Percentiles rank a stretch among this genome's conserved stretches.
Conservation (phyloP, 1,140 invertebrate genomes). For the Penaeus japonicus region DNA sequence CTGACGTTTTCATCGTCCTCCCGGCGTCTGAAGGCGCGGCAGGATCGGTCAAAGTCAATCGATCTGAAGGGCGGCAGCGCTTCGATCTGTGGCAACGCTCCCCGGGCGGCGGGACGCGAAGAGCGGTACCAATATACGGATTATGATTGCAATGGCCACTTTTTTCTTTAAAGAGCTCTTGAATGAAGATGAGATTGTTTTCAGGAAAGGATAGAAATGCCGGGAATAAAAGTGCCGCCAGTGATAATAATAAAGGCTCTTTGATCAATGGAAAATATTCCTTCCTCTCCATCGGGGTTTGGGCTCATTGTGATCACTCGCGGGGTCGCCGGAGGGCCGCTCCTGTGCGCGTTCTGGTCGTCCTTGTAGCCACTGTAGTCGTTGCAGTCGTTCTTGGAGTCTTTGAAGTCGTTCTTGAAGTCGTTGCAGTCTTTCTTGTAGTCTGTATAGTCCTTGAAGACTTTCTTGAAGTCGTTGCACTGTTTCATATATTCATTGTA, state of each 20-base stretch:
- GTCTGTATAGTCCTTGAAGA: no score
- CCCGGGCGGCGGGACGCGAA: no score
- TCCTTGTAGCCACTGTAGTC: neutral
- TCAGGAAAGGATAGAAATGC: constrained; percentile 21
- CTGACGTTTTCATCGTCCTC: neutral
- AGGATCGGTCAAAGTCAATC: neutral
- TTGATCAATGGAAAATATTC: constrained; percentile 31
- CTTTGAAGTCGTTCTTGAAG: no score
- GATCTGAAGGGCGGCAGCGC: no score
- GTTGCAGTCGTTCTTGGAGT: no score
- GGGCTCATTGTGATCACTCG: no score
- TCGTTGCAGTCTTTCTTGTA: no score
- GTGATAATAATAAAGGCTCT: constrained; percentile 26
- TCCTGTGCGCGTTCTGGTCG: neutral
- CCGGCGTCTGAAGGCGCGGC: neutral
- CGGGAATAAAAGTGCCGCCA: constrained; percentile 1
- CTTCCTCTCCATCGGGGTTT: neutral
- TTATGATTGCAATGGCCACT: constrained; percentile 45
- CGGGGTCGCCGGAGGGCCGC: no score
- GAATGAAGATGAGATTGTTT: constrained; percentile 43
- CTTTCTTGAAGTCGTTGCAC: no score
- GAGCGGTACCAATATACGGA: constrained; percentile 36
- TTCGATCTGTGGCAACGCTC: no score
- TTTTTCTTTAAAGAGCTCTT: constrained; percentile 30
- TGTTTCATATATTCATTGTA: no score